phyloP scores from a whole-genome alignment of 2,888 invertebrate genomes.

The Macrophya alboannulata region DNA sequence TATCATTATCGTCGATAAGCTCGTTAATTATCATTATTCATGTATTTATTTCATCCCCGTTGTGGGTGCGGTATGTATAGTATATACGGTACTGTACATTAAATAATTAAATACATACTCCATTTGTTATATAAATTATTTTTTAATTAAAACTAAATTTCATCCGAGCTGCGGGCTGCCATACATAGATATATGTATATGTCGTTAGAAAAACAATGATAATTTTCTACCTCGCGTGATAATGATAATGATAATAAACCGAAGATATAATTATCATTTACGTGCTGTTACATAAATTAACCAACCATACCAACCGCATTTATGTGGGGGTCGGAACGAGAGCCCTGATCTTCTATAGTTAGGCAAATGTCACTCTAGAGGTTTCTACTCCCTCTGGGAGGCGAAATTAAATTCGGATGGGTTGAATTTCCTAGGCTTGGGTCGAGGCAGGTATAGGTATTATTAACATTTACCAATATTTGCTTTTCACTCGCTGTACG shows the following conservation, averaged over 20 bases:
- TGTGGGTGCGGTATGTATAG: too few species aligned
- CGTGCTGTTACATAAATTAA: conserved; percentile 48
- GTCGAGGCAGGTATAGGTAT: neutral
- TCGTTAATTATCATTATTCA: neutral
- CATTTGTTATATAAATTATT: neutral
- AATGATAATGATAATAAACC: neutral
- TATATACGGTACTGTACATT: neutral
- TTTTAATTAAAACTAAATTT: neutral
- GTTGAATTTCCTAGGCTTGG: neutral
- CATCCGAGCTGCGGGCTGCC: neutral
- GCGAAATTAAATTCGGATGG: conserved; percentile 35
- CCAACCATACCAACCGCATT: conserved; percentile 9
- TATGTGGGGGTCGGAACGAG: neutral
- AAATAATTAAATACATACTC: neutral
- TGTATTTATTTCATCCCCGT: neutral
- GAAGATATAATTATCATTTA: conserved; percentile 45
- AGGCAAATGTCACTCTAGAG: conserved; percentile 28
- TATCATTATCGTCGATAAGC: neutral
- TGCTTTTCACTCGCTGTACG: neutral
- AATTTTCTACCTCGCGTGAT: neutral
- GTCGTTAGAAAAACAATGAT: neutral
- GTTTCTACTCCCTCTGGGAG: conserved; percentile 7
- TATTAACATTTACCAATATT: conserved; percentile 32
- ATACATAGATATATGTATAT: too few species aligned
- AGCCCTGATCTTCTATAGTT: conserved; percentile 29